These are phyloP conservation scores for Syngnathus acus DNA, from an alignment of 2,797 vertebrate genomes.

Conservation along the genomic window DNA sequence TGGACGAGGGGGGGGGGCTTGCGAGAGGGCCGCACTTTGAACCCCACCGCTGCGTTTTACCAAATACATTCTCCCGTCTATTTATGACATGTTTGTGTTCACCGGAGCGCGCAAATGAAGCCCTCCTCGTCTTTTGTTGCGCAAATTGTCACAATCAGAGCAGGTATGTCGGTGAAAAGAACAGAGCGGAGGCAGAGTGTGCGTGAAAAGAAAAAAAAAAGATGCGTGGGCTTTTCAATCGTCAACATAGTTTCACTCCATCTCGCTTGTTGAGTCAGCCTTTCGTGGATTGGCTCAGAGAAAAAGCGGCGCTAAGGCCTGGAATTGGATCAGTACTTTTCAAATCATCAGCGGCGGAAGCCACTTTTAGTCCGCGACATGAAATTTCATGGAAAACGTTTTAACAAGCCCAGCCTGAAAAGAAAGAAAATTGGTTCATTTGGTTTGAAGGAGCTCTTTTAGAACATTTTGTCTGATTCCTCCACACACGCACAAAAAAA, in stretches of 20 bases:
- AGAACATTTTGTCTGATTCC: too few relatives aligned
- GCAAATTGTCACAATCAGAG: background rate
- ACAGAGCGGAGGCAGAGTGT: background rate
- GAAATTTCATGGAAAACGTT: too few relatives aligned
- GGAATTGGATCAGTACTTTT: background rate
- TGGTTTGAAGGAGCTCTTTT: too few relatives aligned
- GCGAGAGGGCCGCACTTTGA: slow-evolving; percentile 14
- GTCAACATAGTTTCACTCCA: background rate
- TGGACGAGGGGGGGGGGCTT: background rate
- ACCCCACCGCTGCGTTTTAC: background rate
- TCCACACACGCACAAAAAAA: too few relatives aligned
- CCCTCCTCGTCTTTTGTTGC: background rate
- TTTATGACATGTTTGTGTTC: background rate
- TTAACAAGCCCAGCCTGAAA: too few relatives aligned
- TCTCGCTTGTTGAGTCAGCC: background rate
- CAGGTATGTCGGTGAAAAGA: background rate
- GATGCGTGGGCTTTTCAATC: background rate
- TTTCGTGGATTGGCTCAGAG: background rate
- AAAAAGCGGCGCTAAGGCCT: background rate
- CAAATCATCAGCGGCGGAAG: background rate
- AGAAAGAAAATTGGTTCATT: too few relatives aligned
- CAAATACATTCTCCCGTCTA: background rate
- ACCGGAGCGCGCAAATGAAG: background rate
- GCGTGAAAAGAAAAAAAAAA: background rate
- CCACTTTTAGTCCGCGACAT: background rate